Evolutionary conservation across 2,888 invertebrate species (phyloP).

Genomic region (Tortrix viridana): DNA sequence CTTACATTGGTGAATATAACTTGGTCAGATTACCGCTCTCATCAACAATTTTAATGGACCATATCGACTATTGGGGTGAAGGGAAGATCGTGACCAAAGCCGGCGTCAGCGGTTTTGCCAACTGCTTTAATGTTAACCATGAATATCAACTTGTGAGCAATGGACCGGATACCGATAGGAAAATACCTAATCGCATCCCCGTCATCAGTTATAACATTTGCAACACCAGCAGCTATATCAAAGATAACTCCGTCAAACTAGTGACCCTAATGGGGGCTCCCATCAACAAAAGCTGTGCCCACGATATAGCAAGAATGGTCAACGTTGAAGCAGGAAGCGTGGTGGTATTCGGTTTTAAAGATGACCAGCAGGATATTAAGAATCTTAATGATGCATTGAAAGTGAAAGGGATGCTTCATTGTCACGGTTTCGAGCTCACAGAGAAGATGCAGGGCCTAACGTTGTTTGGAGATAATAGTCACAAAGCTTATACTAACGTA

Average conservation of each 20-base stretch:
- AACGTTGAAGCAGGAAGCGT: slow-evolving; percentile 50
- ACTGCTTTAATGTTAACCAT: slow-evolving; percentile 59
- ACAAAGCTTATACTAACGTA: slow-evolving; percentile 49
- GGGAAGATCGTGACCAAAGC: slow-evolving; percentile 46
- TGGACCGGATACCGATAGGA: slow-evolving; percentile 50
- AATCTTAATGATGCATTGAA: slow-evolving; percentile 47
- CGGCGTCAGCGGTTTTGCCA: slow-evolving; percentile 49
- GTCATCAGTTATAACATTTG: slow-evolving; percentile 51
- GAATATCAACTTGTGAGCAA: slow-evolving; percentile 54
- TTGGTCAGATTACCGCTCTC: slow-evolving; percentile 51
- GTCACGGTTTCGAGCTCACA: slow-evolving; percentile 45
- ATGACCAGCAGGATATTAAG: slow-evolving; percentile 44
- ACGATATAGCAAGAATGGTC: slow-evolving; percentile 56
- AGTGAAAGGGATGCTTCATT: slow-evolving; percentile 44
- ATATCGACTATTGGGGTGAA: slow-evolving; percentile 63
- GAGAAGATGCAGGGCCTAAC: slow-evolving; percentile 44
- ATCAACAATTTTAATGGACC: slow-evolving; percentile 44
- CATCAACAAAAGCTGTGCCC: slow-evolving; percentile 55
- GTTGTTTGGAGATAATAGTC: slow-evolving; percentile 44
- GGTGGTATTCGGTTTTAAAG: slow-evolving; percentile 51
- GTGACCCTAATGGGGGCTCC: slow-evolving; percentile 58
- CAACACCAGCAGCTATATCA: slow-evolving; percentile 55
- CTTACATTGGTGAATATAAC: slow-evolving; percentile 55
- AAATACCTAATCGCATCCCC: slow-evolving; percentile 60
- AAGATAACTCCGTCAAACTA: slow-evolving; percentile 49